Conservation (phyloP, 1,140 invertebrate species). For the Conopomorpha cramerella region DNA sequence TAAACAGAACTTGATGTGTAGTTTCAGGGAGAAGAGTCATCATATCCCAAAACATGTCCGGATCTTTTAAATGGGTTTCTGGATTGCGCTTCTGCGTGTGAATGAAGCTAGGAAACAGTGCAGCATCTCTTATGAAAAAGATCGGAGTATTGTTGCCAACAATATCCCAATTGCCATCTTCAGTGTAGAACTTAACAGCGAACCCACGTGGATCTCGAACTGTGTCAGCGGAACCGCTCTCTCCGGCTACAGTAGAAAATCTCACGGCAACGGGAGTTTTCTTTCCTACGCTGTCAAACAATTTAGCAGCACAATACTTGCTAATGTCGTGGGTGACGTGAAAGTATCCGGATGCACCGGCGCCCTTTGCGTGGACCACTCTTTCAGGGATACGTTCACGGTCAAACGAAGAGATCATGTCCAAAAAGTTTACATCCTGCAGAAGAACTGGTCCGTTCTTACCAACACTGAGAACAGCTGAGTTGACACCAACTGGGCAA, state of each 20-base stretch:
- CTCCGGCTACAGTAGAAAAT: conserved; percentile 65
- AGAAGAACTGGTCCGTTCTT: conserved; percentile 81
- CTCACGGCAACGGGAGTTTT: conserved; percentile 63
- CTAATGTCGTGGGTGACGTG: conserved; percentile 86
- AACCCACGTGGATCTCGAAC: conserved; percentile 88
- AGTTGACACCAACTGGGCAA: conserved; percentile 75
- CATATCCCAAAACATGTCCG: conserved; percentile 93
- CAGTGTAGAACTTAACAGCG: conserved; percentile 75
- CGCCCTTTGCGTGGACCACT: conserved; percentile 94
- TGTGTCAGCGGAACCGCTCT: conserved; percentile 83
- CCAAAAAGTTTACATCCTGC: conserved; percentile 83
- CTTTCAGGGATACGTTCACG: conserved; percentile 92
- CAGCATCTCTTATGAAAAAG: conserved; percentile 89
- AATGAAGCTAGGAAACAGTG: conserved; percentile 85
- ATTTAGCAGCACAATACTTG: conserved; percentile 78
- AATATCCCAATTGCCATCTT: conserved; percentile 65
- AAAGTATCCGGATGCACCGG: conserved; percentile 92
- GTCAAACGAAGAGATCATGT: conserved; percentile 84
- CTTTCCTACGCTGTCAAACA: conserved; percentile 83
- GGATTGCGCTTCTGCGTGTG: conserved; percentile 92
- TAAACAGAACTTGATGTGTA: conserved; percentile 80
- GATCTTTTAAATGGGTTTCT: conserved; percentile 84
- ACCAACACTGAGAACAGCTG: conserved; percentile 76
- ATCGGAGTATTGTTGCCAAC: conserved; percentile 93
- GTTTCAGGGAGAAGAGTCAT: conserved; percentile 81